Evolutionary conservation across 30 jellyfish, hydroid and myxozoan genomes (phyloP).

Genomic region (Turritopsis rubra): DNA sequence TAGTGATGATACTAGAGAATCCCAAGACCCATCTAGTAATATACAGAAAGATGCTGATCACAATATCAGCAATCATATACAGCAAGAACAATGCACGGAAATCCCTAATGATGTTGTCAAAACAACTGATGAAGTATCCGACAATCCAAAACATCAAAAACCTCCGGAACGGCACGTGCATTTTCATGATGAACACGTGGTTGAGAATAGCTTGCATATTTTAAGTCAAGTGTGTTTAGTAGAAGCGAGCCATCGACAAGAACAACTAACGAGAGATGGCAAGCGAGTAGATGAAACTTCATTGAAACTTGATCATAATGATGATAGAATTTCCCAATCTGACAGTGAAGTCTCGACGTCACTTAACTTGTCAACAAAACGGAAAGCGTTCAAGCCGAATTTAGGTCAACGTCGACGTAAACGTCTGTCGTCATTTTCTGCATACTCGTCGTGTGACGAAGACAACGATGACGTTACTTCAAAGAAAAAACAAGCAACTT

Average conservation of each 20-base stretch:
- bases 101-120: background rate
- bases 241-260: background rate
- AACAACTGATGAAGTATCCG: background rate
- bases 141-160: background rate
- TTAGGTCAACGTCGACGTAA: slow-evolving; percentile 25
- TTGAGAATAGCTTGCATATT: background rate
- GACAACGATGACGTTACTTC: slow-evolving; percentile 2
- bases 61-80: background rate
- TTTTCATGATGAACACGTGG: background rate
- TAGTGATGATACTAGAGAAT: background rate
- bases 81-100: background rate
- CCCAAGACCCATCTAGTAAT: background rate
- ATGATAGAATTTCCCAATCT: slow-evolving; percentile 19
- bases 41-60: background rate
- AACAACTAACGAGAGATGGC: background rate
- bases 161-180: background rate
- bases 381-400: slow-evolving; percentile 28
- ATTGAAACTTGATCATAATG: background rate
- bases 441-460: slow-evolving; percentile 43
- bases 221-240: background rate
- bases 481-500: slow-evolving; percentile 16
- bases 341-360: slow-evolving; percentile 16
- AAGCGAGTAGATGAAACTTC: background rate
- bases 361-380: background rate
- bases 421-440: slow-evolving; percentile 37